Evolutionary conservation across 1,140 invertebrate genomes (phyloP).

Genomic region (Ostrea edulis): DNA sequence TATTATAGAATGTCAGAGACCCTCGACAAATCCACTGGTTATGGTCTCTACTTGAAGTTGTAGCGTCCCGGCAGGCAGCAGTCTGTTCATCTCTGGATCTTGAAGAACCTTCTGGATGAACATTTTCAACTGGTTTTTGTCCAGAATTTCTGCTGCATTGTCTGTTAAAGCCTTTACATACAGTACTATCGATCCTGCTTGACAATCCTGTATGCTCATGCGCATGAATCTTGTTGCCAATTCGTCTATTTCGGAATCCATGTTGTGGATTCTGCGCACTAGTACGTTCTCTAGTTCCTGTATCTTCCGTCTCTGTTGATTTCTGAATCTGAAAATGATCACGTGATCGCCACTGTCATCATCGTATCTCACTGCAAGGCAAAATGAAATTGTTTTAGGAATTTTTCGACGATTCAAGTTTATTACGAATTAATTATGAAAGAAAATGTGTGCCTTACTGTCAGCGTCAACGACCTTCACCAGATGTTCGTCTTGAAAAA

Average conservation of each 20-base stretch:
- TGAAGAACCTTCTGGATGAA: neutral
- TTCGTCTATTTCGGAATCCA: neutral
- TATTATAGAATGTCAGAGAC: neutral
- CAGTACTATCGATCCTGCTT: neutral
- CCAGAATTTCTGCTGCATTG: neutral
- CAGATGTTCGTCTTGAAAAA: constrained; percentile 4
- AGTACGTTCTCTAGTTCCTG: neutral
- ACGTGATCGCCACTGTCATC: neutral
- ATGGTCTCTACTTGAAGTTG: neutral
- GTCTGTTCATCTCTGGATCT: neutral
- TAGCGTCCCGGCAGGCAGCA: neutral
- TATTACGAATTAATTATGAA: neutral
- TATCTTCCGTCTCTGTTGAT: neutral
- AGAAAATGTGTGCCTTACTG: neutral
- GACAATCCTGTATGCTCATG: constrained; percentile 17
- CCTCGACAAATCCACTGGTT: neutral
- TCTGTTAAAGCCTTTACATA: neutral
- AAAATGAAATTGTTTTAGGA: neutral
- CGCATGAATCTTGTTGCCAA: neutral
- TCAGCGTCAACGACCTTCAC: constrained; percentile 3
- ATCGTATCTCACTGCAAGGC: neutral
- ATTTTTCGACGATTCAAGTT: neutral
- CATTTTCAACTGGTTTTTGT: neutral
- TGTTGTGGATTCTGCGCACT: constrained; percentile 8
- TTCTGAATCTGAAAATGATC: constrained; percentile 11